Conservation (phyloP, 2,888 invertebrate species). For the Drosophila neotestacea region DNA sequence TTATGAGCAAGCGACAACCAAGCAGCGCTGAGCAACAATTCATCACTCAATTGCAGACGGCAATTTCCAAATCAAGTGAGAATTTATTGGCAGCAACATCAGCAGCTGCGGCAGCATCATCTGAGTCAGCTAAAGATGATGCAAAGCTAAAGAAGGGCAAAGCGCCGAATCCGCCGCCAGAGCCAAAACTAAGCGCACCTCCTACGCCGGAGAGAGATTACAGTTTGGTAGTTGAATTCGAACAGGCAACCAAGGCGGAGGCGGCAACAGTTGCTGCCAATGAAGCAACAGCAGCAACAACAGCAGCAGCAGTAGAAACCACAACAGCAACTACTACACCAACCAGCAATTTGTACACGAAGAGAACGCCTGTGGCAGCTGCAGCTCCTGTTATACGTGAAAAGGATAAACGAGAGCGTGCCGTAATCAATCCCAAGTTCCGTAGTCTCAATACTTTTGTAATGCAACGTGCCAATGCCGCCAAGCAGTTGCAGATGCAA, state of each 20-base stretch:
- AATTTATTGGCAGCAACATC: slow-evolving; percentile 67
- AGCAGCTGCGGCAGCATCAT: slow-evolving; percentile 45
- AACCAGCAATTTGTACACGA: slow-evolving; percentile 61
- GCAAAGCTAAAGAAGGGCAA: slow-evolving; percentile 88
- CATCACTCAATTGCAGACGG: slow-evolving; percentile 86
- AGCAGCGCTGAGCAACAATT: slow-evolving; percentile 85
- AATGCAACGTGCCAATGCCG: slow-evolving; percentile 83
- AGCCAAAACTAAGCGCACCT: slow-evolving; percentile 79
- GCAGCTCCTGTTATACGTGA: slow-evolving; percentile 90
- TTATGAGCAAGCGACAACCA: slow-evolving; percentile 86
- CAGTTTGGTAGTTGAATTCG: slow-evolving; percentile 79
- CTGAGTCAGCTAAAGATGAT: slow-evolving; percentile 74
- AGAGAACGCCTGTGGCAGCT: slow-evolving; percentile 85
- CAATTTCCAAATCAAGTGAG: slow-evolving; percentile 83
- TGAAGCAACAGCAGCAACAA: slow-evolving; percentile 26
- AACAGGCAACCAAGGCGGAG: slow-evolving; percentile 57
- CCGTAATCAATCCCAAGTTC: slow-evolving; percentile 88
- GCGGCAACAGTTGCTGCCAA: slow-evolving; percentile 18
- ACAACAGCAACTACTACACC: slow-evolving; percentile 46
- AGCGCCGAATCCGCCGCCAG: slow-evolving; percentile 90
- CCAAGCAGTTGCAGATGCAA: slow-evolving; percentile 82
- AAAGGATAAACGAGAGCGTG: slow-evolving; percentile 91
- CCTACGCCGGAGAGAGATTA: slow-evolving; percentile 84
- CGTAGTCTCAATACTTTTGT: slow-evolving; percentile 86
- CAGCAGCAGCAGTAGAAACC: slow-evolving; percentile 18